Percentiles rank a stretch among this genome's conserved stretches.
These are phyloP conservation scores for Rosalia funebris DNA, from an alignment of 2,888 invertebrate genomes.

Conservation along the genomic window DNA sequence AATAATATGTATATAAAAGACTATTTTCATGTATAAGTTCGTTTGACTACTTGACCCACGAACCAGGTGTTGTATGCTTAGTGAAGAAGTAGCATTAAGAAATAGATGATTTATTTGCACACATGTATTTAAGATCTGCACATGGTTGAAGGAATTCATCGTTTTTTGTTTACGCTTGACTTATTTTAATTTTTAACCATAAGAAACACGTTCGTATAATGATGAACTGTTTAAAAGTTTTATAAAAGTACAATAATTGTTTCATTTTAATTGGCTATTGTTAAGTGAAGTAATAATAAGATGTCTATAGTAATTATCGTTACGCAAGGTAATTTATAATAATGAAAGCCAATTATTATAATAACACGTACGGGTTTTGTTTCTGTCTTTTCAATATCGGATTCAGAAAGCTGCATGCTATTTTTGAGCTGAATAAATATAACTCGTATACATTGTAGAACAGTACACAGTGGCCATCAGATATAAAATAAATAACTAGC, in stretches of 20 bases:
- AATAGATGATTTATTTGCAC: too few species aligned
- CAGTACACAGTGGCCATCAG: too few species aligned
- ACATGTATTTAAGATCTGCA: too few species aligned
- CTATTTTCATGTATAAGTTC: too few species aligned
- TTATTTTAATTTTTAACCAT: conserved; percentile 11
- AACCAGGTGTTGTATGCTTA: too few species aligned
- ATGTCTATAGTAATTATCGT: conserved; percentile 44
- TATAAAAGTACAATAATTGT: conserved; percentile 42
- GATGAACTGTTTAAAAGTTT: conserved; percentile 39
- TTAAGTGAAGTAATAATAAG: conserved; percentile 41
- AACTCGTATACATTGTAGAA: too few species aligned
- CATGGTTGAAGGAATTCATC: conserved; percentile 2
- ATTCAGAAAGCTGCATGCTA: too few species aligned
- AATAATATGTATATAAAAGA: too few species aligned
- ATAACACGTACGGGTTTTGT: conserved; percentile 35
- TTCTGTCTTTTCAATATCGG: conserved; percentile 16
- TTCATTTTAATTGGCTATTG: conserved; percentile 46
- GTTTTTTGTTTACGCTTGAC: conserved; percentile 7
- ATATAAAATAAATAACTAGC: too few species aligned
- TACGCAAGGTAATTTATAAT: conserved; percentile 46
- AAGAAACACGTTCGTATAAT: conserved; percentile 13
- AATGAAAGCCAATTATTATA: conserved; percentile 44
- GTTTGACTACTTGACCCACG: too few species aligned
- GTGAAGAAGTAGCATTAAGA: too few species aligned
- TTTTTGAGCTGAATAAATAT: too few species aligned